These are phyloP conservation scores for Ammodramus savannarum DNA, from an alignment of 2,113 vertebrate genomes.

Conservation along the genomic window DNA sequence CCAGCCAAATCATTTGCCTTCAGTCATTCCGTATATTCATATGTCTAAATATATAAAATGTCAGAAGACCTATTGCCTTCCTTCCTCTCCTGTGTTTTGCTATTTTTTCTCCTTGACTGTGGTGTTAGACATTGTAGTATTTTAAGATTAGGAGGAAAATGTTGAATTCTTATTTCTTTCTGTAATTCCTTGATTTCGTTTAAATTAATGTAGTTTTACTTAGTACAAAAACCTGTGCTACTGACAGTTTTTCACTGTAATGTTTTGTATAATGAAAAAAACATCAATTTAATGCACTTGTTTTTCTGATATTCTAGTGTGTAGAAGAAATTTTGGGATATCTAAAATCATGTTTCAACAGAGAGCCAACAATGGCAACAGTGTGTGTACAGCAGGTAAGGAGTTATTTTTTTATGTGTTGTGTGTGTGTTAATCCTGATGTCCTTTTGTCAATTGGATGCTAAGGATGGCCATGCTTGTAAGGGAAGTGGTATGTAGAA, in stretches of 20 bases:
- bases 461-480: background rate
- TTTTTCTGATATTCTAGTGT: slow-evolving; percentile 73
- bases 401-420: background rate
- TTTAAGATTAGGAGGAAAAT: background rate
- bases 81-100: background rate
- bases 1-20: background rate
- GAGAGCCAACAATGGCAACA: slow-evolving; percentile 93
- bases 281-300: background rate
- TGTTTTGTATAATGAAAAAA: background rate
- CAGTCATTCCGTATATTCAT: background rate
- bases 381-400: slow-evolving; percentile 96
- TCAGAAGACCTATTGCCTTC: background rate
- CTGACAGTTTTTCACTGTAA: background rate
- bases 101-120: background rate
- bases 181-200: background rate
- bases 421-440: background rate
- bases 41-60: background rate
- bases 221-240: background rate
- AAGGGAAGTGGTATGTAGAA: background rate
- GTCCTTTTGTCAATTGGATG: background rate
- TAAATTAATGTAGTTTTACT: background rate
- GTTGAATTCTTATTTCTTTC: background rate
- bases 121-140: background rate
- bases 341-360: slow-evolving; percentile 92
- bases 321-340: slow-evolving; percentile 96